These are phyloP conservation scores for Tetrao urogallus DNA, from an alignment of 2,113 vertebrate genomes.

Conservation along the genomic window DNA sequence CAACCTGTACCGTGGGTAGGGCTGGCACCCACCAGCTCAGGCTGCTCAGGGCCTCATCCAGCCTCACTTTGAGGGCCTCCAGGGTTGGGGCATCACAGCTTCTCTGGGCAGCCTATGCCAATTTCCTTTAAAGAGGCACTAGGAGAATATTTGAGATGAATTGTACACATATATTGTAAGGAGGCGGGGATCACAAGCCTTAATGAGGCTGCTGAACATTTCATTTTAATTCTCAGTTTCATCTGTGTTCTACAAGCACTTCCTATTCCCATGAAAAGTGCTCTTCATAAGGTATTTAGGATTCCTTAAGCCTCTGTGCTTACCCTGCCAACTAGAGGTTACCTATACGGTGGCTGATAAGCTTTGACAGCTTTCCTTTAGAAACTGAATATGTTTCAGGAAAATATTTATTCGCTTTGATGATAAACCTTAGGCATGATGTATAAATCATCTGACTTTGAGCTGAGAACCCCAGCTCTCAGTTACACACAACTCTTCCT, in stretches of 20 bases:
- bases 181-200: background rate
- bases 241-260: background rate
- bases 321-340: background rate
- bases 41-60: no score
- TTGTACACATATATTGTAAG: background rate
- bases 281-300: background rate
- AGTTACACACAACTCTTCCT: background rate
- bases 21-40: no score
- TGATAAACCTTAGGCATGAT: background rate
- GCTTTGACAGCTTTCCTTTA: background rate
- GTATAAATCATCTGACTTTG: background rate
- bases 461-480: background rate
- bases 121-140: background rate
- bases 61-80: no score
- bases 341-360: background rate
- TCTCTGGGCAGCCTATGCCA: no score
- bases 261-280: background rate
- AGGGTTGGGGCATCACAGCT: no score
- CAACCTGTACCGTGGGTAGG: no score
- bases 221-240: background rate
- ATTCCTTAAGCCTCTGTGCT: background rate
- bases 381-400: background rate
- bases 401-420: background rate
- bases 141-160: background rate
- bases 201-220: background rate